Evolutionary conservation across 2,888 invertebrate species (phyloP), one percentile per base, ranked within the genome.

Genomic region (Gerris lacustris): DNA sequence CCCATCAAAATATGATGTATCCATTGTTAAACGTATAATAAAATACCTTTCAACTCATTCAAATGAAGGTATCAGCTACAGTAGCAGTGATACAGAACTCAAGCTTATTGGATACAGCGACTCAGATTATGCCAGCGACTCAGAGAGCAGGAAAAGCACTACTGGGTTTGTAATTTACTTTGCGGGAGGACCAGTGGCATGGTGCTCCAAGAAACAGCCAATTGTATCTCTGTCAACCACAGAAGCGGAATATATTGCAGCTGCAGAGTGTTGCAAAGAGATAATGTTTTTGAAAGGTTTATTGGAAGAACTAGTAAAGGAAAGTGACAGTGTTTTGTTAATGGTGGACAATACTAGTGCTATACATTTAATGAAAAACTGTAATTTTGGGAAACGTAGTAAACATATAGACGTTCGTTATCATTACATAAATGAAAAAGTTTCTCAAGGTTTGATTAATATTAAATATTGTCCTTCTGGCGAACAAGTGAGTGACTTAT

Each of bases 341-440:
- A 66, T 45, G 15, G 64, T 74, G 15, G 75, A 73, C 63, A 74
- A 74, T 69, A 73, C 74, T 68, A 74, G 75, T 72, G 69, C 75
- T n/a, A 74, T 73, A 11, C 62, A 45, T n/a, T 67, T 74, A 63
- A 72, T 74, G 6, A 71, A 71, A 63, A 71, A 71, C 64, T 68
- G 71, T 18, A 74, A 68, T 67, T 69, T 73, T 45, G 71, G 74
- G 45, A 63, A 69, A 47, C 63, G 71, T 66, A 73, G 72, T 45
- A 75, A 75, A 47, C 75, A 75, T 67, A 75, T 75, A 45, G 75
- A 75, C 43, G 74, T 74, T 2, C 67, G 72, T 69, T 75, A 63
- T 68, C 69, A 72, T 64, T 75, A 70, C 63, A 74, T 74, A 18
- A 70, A 67, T 9, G 73, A 73, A 70, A 74, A 75, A 63, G 67